Percentiles rank a stretch among this genome's conserved stretches.
These are phyloP conservation scores for Zingel zingel DNA, from an alignment of 2,113 vertebrate genomes.

Conservation along the genomic window DNA sequence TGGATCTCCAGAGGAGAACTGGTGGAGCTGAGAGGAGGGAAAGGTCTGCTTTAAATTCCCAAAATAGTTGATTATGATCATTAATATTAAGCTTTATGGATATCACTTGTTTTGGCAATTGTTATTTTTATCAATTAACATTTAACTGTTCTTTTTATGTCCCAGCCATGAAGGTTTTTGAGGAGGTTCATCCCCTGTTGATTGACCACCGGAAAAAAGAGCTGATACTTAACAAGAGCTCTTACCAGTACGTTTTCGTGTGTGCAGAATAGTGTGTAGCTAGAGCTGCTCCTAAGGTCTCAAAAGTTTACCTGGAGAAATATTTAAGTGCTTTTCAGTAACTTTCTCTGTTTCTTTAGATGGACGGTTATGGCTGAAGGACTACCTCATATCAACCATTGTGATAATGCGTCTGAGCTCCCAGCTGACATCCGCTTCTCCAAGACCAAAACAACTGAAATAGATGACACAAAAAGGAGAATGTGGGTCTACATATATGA, in stretches of 20 bases:
- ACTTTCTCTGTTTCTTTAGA: conserved; percentile 26
- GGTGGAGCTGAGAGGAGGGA: conserved; percentile 75
- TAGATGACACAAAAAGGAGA: fast-evolving
- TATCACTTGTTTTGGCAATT: background rate
- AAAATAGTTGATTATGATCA: background rate
- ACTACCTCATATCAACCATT: conserved; percentile 25
- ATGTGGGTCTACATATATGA: conserved; percentile 30
- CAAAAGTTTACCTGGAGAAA: background rate
- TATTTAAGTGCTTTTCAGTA: background rate
- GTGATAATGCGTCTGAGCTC: conserved; percentile 3
- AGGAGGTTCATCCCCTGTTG: conserved; percentile 63
- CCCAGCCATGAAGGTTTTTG: conserved; percentile 61
- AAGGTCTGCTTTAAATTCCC: conserved; percentile 58
- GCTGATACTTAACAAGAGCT: conserved; percentile 28
- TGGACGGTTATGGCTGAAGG: conserved; percentile 44
- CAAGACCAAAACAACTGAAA: conserved; percentile 12
- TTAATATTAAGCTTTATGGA: background rate
- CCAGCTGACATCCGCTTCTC: conserved; percentile 55
- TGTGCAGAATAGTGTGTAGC: background rate
- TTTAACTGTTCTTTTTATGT: background rate
- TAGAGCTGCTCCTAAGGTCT: background rate
- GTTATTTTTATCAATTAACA: background rate
- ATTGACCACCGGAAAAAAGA: conserved; percentile 62
- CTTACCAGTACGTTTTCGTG: conserved; percentile 65
- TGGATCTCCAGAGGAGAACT: conserved; percentile 76